These are phyloP conservation scores for Slavum lentiscoides DNA, from an alignment of 2,888 invertebrate genomes.

Conservation along the genomic window DNA sequence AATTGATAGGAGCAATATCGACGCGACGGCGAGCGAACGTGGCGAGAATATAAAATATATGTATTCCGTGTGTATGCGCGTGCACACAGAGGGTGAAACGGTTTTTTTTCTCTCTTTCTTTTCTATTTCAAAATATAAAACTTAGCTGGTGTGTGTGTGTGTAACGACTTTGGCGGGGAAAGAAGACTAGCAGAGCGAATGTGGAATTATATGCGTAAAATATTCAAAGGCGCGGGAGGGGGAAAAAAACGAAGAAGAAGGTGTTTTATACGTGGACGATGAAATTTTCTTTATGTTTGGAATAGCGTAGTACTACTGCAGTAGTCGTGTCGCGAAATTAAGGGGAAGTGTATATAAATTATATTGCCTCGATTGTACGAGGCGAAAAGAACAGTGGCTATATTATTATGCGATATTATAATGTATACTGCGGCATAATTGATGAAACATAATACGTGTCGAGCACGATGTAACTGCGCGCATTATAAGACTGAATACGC, in stretches of 20 bases:
- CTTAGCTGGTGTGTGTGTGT: neutral
- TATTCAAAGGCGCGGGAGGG: constrained; percentile 9
- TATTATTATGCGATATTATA: too few relatives aligned
- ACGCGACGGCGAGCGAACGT: constrained; percentile 7
- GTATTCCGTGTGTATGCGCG: neutral
- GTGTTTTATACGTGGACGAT: neutral
- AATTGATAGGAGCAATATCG: constrained; percentile 14
- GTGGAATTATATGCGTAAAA: constrained; percentile 18
- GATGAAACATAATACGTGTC: too few relatives aligned
- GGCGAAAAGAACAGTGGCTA: too few relatives aligned
- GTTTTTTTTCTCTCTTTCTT: constrained; percentile 21
- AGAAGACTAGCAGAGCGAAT: neutral
- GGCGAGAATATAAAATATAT: constrained; percentile 8
- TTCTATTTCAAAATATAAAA: constrained; percentile 3
- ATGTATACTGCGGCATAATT: too few relatives aligned
- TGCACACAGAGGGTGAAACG: neutral
- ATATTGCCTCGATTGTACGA: too few relatives aligned
- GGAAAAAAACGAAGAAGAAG: neutral
- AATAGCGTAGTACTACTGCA: neutral
- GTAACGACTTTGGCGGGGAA: neutral
- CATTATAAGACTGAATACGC: too few relatives aligned
- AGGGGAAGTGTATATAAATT: neutral
- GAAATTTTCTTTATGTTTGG: constrained; percentile 23
- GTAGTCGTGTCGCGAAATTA: neutral
- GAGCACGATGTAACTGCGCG: too few relatives aligned